Evolutionary conservation across 2,113 vertebrate species (phyloP).

Genomic region (Myodes glareolus): DNA sequence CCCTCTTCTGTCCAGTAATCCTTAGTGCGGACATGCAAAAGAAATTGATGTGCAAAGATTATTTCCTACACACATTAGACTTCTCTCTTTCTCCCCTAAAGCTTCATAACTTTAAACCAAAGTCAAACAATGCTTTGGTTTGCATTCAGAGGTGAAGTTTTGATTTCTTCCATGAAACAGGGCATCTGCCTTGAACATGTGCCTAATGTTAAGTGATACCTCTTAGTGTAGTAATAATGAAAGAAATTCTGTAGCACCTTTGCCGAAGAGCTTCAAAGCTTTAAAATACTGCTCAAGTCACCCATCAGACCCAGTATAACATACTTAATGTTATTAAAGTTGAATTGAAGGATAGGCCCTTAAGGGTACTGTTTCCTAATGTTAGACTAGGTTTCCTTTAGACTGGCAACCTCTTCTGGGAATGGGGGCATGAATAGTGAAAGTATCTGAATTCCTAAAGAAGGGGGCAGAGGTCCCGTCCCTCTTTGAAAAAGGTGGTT

Average conservation of each 20-base stretch:
- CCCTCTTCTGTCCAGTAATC: background rate
- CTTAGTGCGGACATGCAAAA: background rate
- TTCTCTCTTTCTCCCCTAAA: background rate
- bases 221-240: background rate
- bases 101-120: background rate
- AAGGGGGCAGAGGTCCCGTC: background rate
- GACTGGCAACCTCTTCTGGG: background rate
- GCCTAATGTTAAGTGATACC: conserved; percentile 19
- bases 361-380: background rate
- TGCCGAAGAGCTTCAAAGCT: conserved; percentile 5
- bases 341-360: background rate
- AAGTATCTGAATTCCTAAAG: background rate
- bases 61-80: background rate
- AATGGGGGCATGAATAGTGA: background rate
- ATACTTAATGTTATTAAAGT: background rate
- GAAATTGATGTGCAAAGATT: background rate
- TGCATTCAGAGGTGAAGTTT: conserved; percentile 10
- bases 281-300: conserved; percentile 33
- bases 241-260: background rate
- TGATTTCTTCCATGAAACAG: background rate
- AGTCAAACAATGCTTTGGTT: background rate
- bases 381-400: background rate
- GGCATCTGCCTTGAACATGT: background rate
- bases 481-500: too few relatives aligned
- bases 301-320: background rate